Base-by-base conservation (phyloP, 2,113 vertebrate species). In the Eulemur macaco region DNA sequence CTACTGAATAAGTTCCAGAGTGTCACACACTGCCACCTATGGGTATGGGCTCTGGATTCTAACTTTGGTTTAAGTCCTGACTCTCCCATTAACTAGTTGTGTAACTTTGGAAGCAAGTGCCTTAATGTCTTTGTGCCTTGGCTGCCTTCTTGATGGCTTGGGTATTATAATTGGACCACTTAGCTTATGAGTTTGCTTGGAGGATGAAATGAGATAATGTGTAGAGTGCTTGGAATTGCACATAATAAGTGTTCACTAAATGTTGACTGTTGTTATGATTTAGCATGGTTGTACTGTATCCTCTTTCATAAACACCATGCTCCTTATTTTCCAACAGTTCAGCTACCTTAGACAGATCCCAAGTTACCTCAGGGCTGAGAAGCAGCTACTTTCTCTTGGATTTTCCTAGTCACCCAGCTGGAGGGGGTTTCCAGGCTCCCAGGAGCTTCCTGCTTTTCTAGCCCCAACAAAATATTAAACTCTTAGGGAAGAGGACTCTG, bases 101-200 rank as follows among this genome's bases (percentile, higher is more conserved):
- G 18, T 54, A 82, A 82, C 29, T 96, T 83, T 54, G 69, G 68
- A 92, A 97, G 50, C 42, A 77, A 84, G 69, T 54, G 20, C 20
- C 31, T 84, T 80, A 64, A 29, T 66, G n/a, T 78, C 25, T 58
- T 8, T 47, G 8, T 87, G 54, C 18, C 29, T 52, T 27, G 50
- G 56, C 11, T 54, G n/a, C n/a, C 34, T 90, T 42, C 74, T 58
- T 8, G 5, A 17, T 69, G 39, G 63, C 31, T 2, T 86, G 17
- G 23, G 9, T 66, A 47, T 73, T 80, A 47, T 60, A 18, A 52
- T 64, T 54, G n/a, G 3, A 68, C 63, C 8, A 37, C 13, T 14
- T 87, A 52, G n/a, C 39, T 85, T 64, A 25, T 8, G 52, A 4
- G 1, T 81, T 50, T 82, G 34, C 52, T 69, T 94, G 31, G 74